These are phyloP conservation scores for Marmota monax DNA, from an alignment of 2,113 vertebrate genomes.

Conservation along the genomic window DNA sequence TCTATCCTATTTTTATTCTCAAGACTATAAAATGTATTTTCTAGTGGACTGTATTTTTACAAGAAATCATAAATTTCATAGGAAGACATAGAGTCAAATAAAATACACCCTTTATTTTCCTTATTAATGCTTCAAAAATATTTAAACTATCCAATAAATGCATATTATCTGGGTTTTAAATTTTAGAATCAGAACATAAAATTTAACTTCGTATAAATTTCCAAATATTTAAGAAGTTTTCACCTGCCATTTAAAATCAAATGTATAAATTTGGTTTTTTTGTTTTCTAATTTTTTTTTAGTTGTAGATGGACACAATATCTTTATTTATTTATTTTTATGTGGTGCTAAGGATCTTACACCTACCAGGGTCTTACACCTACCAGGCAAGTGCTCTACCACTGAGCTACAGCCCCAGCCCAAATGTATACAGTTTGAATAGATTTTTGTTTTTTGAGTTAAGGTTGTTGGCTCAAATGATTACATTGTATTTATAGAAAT, in stretches of 20 bases:
- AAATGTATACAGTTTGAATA: not conserved
- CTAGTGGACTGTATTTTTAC: not conserved
- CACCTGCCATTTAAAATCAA: not conserved
- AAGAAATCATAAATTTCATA: slow-evolving; percentile 25
- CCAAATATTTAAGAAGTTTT: slow-evolving; percentile 45
- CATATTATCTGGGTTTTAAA: not conserved
- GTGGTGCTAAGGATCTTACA: too few species aligned
- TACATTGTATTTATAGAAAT: slow-evolving; percentile 29
- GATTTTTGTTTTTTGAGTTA: slow-evolving; percentile 39
- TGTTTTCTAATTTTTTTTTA: too few species aligned
- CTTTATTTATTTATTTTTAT: too few species aligned
- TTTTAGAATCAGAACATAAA: slow-evolving; percentile 33
- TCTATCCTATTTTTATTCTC: slow-evolving; percentile 1
- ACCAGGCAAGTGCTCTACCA: too few species aligned
- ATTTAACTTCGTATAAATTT: not conserved
- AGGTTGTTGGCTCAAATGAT: slow-evolving; percentile 6
- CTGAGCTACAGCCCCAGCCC: too few species aligned
- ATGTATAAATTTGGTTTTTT: not conserved
- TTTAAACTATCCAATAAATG: not conserved
- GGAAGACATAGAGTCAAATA: not conserved
- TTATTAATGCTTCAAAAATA: not conserved
- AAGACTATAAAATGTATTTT: not conserved
- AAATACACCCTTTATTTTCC: not conserved
- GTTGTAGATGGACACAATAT: too few species aligned
- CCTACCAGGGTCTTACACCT: too few species aligned